phyloP scores from a whole-genome alignment of 2,113 vertebrate genomes.

The Chiloscyllium plagiosum region DNA sequence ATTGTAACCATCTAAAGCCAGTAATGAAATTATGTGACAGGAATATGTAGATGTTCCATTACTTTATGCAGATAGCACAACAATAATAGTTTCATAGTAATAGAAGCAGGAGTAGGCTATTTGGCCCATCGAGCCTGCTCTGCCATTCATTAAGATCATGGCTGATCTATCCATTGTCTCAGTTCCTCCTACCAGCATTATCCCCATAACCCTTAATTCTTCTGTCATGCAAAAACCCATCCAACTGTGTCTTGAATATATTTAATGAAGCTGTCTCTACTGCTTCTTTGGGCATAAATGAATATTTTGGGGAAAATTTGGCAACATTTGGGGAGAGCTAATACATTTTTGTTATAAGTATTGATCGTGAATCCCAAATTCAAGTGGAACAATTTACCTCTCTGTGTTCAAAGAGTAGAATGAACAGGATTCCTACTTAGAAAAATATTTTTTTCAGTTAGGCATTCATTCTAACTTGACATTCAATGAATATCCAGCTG shows the following conservation, averaged over 20 bases:
- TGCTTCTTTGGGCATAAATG: too few species aligned
- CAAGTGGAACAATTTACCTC: neutral
- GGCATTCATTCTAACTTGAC: neutral
- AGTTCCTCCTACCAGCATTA: too few species aligned
- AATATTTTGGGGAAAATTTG: too few species aligned
- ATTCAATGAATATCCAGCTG: neutral
- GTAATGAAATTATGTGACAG: neutral
- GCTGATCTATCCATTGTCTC: too few species aligned
- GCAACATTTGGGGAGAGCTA: neutral
- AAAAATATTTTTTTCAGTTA: neutral
- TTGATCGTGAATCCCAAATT: neutral
- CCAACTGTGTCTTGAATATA: too few species aligned
- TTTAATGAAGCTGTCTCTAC: too few species aligned
- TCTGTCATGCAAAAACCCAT: too few species aligned
- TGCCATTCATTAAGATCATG: too few species aligned
- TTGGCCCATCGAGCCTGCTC: too few species aligned
- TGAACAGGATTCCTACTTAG: neutral
- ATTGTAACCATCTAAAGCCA: neutral
- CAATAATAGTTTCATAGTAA: neutral
- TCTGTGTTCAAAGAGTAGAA: neutral
- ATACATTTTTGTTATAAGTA: neutral
- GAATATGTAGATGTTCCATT: neutral
- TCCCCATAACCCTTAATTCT: too few species aligned
- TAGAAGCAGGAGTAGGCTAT: too few species aligned
- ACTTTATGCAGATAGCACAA: neutral